Percentiles rank a stretch among this genome's conserved stretches.
phyloP scores from a whole-genome alignment of 2,113 vertebrate genomes.

The Caretta caretta region DNA sequence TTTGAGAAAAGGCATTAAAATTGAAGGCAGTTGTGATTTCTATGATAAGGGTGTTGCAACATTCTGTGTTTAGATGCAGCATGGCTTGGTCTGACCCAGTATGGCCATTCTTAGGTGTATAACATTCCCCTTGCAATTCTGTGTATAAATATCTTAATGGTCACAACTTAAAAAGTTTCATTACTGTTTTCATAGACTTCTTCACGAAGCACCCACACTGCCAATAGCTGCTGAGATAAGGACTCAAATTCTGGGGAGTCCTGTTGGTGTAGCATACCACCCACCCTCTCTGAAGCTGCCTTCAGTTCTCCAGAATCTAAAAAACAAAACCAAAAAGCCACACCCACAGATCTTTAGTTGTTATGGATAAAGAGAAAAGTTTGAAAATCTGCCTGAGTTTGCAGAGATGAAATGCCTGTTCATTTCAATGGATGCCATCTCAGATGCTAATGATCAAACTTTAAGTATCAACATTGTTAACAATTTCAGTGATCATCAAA shows the following conservation, averaged over 20 bases:
- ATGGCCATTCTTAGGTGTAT: too few relatives aligned
- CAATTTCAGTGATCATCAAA: not conserved
- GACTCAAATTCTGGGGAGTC: not conserved
- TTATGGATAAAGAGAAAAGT: not conserved
- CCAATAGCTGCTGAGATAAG: not conserved
- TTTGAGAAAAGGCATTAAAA: not conserved
- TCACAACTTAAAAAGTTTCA: not conserved
- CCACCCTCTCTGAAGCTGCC: not conserved
- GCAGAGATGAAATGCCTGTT: not conserved
- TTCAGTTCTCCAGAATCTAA: not conserved
- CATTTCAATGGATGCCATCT: not conserved
- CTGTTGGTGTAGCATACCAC: not conserved
- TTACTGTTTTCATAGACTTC: not conserved
- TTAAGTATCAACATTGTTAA: not conserved
- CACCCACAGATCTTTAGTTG: not conserved
- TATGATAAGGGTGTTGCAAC: conserved; percentile 17
- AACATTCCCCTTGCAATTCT: not conserved
- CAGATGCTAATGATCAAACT: not conserved
- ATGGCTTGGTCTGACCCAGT: not conserved
- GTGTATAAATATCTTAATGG: not conserved
- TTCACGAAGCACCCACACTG: not conserved
- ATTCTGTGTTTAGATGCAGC: not conserved
- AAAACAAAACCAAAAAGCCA: not conserved
- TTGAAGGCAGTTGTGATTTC: not conserved
- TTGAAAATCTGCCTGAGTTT: not conserved